phyloP scores from a whole-genome alignment of 2,888 invertebrate genomes.

The Eupithecia exiguata region DNA sequence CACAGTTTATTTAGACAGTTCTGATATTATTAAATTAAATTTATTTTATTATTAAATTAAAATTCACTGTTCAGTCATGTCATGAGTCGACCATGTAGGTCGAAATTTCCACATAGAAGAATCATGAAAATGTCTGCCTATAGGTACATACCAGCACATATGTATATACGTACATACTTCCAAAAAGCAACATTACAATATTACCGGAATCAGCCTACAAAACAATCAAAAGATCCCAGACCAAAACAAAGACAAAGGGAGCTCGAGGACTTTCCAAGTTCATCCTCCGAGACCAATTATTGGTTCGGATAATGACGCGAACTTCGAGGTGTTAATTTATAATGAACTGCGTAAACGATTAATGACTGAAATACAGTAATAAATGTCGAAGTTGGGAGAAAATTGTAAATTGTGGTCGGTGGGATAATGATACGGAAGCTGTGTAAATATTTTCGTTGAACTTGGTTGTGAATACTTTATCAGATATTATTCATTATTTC shows the following conservation, averaged over 20 bases:
- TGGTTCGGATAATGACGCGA: conserved; percentile 42
- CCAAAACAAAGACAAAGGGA: conserved; percentile 35
- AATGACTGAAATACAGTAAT: conserved; percentile 42
- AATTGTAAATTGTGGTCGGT: conserved; percentile 17
- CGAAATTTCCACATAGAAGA: too few species aligned
- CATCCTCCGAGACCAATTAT: conserved; percentile 40
- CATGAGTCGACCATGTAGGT: too few species aligned
- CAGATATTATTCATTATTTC: too few species aligned
- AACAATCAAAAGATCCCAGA: conserved; percentile 38
- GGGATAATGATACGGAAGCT: conserved; percentile 16
- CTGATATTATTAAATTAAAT: too few species aligned
- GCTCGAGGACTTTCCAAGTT: conserved; percentile 39
- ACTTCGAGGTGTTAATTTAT: conserved; percentile 50
- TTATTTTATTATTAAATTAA: too few species aligned
- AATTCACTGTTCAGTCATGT: too few species aligned
- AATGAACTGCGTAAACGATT: conserved; percentile 40
- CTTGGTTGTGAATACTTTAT: background rate
- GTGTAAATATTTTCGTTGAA: background rate
- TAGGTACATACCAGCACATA: too few species aligned
- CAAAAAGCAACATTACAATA: background rate
- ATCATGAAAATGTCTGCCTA: too few species aligned
- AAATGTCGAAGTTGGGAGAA: conserved; percentile 39
- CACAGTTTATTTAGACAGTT: too few species aligned
- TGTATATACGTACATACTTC: too few species aligned
- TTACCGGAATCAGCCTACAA: conserved; percentile 7